These are phyloP conservation scores for Acronicta aceris DNA, from an alignment of 2,888 invertebrate genomes.

Conservation along the genomic window DNA sequence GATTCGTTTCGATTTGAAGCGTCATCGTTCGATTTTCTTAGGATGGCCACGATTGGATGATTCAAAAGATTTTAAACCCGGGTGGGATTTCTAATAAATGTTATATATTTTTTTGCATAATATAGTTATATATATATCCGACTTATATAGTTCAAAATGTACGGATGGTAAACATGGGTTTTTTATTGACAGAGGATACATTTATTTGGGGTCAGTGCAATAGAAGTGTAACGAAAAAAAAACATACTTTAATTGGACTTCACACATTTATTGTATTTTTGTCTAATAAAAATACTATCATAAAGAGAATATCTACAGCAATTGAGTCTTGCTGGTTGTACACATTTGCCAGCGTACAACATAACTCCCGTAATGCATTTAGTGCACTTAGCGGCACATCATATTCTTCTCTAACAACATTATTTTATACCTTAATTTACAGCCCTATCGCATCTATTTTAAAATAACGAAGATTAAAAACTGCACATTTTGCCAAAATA, in stretches of 20 bases:
- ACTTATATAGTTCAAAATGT: no score
- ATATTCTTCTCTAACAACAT: conserved; percentile 71
- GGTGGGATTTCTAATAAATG: no score
- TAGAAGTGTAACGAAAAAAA: conserved; percentile 44
- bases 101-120: no score
- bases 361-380: conserved; percentile 71
- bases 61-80: no score
- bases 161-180: no score
- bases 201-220: no score
- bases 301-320: conserved; percentile 87
- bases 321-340: conserved; percentile 87
- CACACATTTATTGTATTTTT: conserved; percentile 90
- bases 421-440: conserved; percentile 80
- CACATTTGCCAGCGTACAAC: conserved; percentile 78
- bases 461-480: conserved; percentile 67
- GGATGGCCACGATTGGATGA: no score
- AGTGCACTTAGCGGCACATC: conserved; percentile 60
- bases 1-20: no score
- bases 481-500: conserved; percentile 73
- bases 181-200: no score
- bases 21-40: no score
- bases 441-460: conserved; percentile 76
- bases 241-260: conserved; percentile 75
- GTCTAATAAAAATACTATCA: conserved; percentile 89
- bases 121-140: no score